Evolutionary conservation across 2,888 invertebrate species (phyloP).

Genomic region (Meganola albula): DNA sequence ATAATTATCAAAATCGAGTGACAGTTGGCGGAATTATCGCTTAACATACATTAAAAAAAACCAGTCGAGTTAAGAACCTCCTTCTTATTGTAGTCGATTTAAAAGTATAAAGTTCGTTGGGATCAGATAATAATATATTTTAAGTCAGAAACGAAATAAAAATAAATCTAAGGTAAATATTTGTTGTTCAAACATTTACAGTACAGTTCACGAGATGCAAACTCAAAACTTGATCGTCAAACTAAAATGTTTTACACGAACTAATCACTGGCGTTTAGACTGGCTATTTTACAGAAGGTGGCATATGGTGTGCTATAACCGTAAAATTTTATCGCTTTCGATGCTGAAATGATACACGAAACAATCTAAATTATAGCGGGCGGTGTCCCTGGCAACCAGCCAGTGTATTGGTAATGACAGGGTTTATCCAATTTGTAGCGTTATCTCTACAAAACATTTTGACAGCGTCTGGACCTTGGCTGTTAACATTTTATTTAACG

Average conservation of each 20-base stretch:
- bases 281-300: conserved; percentile 52
- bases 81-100: no score
- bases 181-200: no score
- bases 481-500: conserved; percentile 26
- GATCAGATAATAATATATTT: no score
- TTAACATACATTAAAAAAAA: no score
- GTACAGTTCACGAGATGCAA: no score
- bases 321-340: conserved; percentile 74
- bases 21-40: no score
- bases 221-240: no score
- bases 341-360: conserved; percentile 76
- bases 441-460: conserved; percentile 42
- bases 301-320: conserved; percentile 66
- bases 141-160: no score
- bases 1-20: no score
- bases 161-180: no score
- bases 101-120: no score
- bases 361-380: conserved; percentile 71
- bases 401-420: conserved; percentile 64
- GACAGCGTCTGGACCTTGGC: conserved; percentile 29
- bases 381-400: conserved; percentile 57
- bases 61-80: no score
- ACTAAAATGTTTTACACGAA: neutral
- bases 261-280: conserved; percentile 26
- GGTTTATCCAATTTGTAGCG: conserved; percentile 60